phyloP scores from a whole-genome alignment of 2,113 vertebrate genomes.

The Rissa tridactyla region DNA sequence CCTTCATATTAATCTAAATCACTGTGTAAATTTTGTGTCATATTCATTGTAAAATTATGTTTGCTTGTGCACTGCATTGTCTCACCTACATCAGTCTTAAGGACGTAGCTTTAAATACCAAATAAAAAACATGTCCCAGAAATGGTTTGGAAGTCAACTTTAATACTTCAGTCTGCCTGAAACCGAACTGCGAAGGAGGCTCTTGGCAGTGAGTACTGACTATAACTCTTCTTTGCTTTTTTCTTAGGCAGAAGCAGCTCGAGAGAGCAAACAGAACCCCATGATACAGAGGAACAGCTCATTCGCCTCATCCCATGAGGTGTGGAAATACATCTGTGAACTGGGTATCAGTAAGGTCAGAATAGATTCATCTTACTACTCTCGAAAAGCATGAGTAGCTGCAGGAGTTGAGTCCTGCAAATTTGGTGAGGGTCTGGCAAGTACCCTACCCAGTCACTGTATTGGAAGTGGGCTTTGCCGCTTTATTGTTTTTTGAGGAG shows the following conservation, averaged over 20 bases:
- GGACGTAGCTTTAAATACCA: background rate
- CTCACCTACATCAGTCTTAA: background rate
- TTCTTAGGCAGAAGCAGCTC: conserved; percentile 84
- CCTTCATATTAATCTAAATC: background rate
- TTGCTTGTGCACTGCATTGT: background rate
- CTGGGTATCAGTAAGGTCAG: conserved; percentile 92
- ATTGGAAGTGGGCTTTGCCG: background rate
- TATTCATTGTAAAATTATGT: background rate
- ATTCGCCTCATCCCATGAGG: conserved; percentile 94
- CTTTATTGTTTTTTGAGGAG: background rate
- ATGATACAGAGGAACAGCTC: conserved; percentile 97
- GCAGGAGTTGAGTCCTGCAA: background rate
- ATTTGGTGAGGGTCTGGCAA: background rate
- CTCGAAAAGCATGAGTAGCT: background rate
- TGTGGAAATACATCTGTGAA: conserved; percentile 98
- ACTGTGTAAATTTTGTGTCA: background rate
- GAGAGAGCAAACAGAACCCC: conserved; percentile 93
- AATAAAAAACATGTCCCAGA: background rate
- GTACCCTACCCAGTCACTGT: background rate
- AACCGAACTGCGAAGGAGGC: background rate
- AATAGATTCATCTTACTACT: background rate
- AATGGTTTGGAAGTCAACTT: background rate
- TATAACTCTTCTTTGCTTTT: background rate
- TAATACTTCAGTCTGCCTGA: background rate
- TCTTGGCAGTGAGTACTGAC: background rate